Conservation (phyloP, 2,797 vertebrate species). For the Cirrhinus mrigala region DNA sequence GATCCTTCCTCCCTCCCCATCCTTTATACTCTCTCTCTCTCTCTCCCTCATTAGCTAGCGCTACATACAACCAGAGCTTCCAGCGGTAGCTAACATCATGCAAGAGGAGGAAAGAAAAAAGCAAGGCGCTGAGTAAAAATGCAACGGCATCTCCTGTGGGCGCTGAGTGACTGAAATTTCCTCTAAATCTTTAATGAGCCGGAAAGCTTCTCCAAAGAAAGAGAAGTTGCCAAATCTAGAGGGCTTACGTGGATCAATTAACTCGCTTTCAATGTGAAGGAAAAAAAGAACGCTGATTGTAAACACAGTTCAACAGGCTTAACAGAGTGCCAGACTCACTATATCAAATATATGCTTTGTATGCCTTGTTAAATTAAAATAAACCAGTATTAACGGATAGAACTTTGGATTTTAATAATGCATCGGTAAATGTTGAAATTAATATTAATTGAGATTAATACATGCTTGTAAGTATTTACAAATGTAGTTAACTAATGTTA, state of each 20-base stretch:
- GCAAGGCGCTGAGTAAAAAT: slow-evolving; percentile 72
- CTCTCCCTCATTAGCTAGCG: slow-evolving; percentile 56
- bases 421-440: too few species aligned
- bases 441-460: too few species aligned
- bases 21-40: slow-evolving; percentile 42
- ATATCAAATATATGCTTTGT: slow-evolving; percentile 52
- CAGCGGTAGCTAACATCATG: slow-evolving; percentile 61
- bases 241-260: slow-evolving; percentile 62
- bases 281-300: slow-evolving; percentile 40
- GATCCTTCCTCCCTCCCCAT: slow-evolving; percentile 40
- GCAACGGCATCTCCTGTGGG: slow-evolving; percentile 82
- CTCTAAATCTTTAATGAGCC: slow-evolving; percentile 84
- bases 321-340: slow-evolving; percentile 51
- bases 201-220: slow-evolving; percentile 77
- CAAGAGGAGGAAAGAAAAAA: slow-evolving; percentile 54
- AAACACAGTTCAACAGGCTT: slow-evolving; percentile 50
- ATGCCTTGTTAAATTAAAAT: slow-evolving; percentile 20
- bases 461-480: too few species aligned
- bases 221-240: slow-evolving; percentile 76
- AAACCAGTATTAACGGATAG: neutral
- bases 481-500: too few species aligned
- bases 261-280: slow-evolving; percentile 51
- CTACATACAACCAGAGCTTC: slow-evolving; percentile 57
- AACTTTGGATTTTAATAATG: too few species aligned
- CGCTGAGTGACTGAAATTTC: slow-evolving; percentile 80